Percentiles rank a stretch among this genome's conserved stretches.
Conservation (phyloP, 2,113 vertebrate species). For the Pterocles burchelli region DNA sequence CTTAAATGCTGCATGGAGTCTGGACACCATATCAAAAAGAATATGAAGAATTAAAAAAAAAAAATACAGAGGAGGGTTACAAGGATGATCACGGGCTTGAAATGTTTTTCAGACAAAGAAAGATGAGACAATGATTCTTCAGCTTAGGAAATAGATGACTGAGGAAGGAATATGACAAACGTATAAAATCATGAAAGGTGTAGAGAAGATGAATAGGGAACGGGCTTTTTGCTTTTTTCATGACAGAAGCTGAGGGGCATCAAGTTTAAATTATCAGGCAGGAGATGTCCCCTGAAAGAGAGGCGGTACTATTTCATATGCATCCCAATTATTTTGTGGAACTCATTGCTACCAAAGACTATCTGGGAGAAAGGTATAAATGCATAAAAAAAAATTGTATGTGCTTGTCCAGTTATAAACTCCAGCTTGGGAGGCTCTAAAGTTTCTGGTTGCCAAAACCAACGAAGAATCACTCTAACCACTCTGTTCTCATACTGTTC, state of each 20-base stretch:
- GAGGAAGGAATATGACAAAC: slow-evolving; percentile 49
- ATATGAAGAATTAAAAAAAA: slow-evolving; percentile 28
- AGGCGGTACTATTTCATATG: not conserved
- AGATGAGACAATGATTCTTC: slow-evolving; percentile 51
- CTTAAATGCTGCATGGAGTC: slow-evolving; percentile 42
- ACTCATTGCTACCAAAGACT: not conserved
- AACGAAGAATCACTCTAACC: not conserved
- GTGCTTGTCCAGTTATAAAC: not conserved
- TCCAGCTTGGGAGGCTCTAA: not conserved
- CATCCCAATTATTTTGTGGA: slow-evolving; percentile 3
- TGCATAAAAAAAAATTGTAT: not conserved
- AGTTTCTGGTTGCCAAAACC: not conserved
- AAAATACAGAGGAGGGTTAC: slow-evolving; percentile 20
- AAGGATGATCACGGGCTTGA: slow-evolving; percentile 29
- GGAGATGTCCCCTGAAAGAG: slow-evolving; percentile 16
- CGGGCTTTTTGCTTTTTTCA: not conserved
- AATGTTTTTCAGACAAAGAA: slow-evolving; percentile 47
- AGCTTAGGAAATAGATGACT: slow-evolving; percentile 38
- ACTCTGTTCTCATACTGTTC: not conserved
- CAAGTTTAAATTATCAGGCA: slow-evolving; percentile 48
- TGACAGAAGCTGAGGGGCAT: slow-evolving; percentile 41
- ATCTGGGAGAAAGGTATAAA: not conserved
- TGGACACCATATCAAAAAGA: slow-evolving; percentile 24
- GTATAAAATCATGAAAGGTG: slow-evolving; percentile 47
- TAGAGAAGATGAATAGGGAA: slow-evolving; percentile 44